These are phyloP conservation scores for Sanderia malayensis DNA, from an alignment of 30 jellyfish, hydroid and myxozoan species.

Conservation along the genomic window DNA sequence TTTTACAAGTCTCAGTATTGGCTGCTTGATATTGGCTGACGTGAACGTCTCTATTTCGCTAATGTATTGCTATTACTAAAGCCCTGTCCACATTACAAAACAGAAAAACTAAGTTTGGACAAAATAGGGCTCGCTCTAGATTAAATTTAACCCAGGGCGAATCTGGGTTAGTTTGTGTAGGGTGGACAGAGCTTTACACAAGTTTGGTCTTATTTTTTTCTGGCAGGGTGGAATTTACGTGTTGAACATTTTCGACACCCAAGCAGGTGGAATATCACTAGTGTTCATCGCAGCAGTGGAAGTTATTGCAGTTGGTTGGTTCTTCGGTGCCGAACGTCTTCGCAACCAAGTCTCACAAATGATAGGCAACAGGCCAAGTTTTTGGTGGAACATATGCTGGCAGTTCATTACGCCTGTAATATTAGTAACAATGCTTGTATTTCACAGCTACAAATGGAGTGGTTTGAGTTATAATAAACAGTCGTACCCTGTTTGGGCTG, in stretches of 20 bases:
- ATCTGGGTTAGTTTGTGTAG: too few relatives aligned
- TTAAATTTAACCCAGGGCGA: too few relatives aligned
- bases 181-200: too few relatives aligned
- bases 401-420: constrained; percentile 68
- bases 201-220: neutral
- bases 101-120: too few relatives aligned
- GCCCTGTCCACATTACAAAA: too few relatives aligned
- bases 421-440: constrained; percentile 41
- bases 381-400: constrained; percentile 95
- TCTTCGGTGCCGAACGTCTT: constrained; percentile 82
- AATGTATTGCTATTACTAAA: too few relatives aligned
- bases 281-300: constrained; percentile 77
- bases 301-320: constrained; percentile 87
- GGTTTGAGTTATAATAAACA: constrained; percentile 57
- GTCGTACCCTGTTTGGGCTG: constrained; percentile 91
- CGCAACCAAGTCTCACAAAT: constrained; percentile 66
- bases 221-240: constrained; percentile 87
- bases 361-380: constrained; percentile 87
- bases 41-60: too few relatives aligned
- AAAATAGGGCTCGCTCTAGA: too few relatives aligned
- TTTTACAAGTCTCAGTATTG: too few relatives aligned
- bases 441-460: constrained; percentile 49
- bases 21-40: too few relatives aligned
- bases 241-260: constrained; percentile 74
- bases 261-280: constrained; percentile 87